These are phyloP conservation scores for Glaucopsyche alexis DNA, from an alignment of 2,888 invertebrate genomes.

Conservation along the genomic window DNA sequence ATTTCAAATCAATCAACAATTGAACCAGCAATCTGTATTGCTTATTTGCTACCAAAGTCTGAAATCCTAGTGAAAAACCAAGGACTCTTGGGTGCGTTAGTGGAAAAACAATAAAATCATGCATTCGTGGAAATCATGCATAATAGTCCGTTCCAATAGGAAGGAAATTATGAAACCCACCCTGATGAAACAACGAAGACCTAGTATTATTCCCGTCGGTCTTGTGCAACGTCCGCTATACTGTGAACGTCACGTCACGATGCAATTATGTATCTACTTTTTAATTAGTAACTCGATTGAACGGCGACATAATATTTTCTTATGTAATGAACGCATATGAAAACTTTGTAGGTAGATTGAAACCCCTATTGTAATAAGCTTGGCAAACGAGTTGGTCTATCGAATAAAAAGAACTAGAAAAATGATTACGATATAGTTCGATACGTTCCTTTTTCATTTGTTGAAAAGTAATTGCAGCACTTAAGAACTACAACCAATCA, in stretches of 20 bases:
- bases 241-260: not conserved
- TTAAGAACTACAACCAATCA: too few species aligned
- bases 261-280: not conserved
- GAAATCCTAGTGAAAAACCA: not conserved
- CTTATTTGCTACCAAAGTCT: not conserved
- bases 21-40: too few species aligned
- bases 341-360: not conserved
- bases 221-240: constrained; percentile 24
- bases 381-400: too few species aligned
- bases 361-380: too few species aligned
- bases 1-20: too few species aligned
- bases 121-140: constrained; percentile 11
- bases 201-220: constrained; percentile 9
- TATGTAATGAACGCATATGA: not conserved
- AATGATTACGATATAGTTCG: too few species aligned
- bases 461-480: not conserved
- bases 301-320: constrained; percentile 14
- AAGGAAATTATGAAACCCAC: constrained; percentile 26
- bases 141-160: constrained; percentile 12
- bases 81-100: too few species aligned
- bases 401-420: too few species aligned
- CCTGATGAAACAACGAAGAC: constrained; percentile 28
- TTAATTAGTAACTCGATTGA: constrained; percentile 7
- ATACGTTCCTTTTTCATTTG: not conserved
- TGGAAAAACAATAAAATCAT: not conserved